Evolutionary conservation across 2,888 invertebrate species (phyloP).

Genomic region (Agonopterix arenella): DNA sequence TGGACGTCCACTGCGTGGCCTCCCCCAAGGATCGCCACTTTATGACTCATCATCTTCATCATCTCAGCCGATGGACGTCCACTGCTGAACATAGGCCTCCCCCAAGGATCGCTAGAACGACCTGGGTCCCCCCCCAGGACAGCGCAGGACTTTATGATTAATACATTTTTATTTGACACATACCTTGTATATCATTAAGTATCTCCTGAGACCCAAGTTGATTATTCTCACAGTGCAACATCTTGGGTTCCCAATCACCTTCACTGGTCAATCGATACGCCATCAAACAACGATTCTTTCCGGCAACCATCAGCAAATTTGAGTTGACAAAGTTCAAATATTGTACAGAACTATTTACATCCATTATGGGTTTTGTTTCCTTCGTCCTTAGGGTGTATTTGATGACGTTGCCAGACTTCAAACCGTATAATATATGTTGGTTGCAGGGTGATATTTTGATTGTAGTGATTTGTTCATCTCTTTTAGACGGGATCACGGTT

Average conservation of each 20-base stretch:
- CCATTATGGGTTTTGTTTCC: conserved; percentile 45
- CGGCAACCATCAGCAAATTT: conserved; percentile 52
- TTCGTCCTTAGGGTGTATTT: conserved; percentile 57
- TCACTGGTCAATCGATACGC: conserved; percentile 38
- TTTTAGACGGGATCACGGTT: conserved; percentile 55
- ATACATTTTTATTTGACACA: neutral
- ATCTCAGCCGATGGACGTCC: too few relatives aligned
- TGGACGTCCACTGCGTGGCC: too few relatives aligned
- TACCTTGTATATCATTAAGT: conserved; percentile 60
- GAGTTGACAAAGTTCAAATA: conserved; percentile 56
- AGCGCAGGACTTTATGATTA: too few relatives aligned
- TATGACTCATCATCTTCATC: too few relatives aligned
- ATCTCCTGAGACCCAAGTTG: conserved; percentile 66
- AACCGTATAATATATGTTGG: conserved; percentile 66
- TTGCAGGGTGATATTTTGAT: conserved; percentile 70
- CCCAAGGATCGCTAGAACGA: too few relatives aligned
- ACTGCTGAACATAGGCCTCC: too few relatives aligned
- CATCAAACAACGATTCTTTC: conserved; percentile 59
- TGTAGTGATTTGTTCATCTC: conserved; percentile 58
- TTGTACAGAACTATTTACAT: conserved; percentile 54
- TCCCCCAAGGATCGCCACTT: too few relatives aligned
- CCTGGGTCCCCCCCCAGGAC: too few relatives aligned
- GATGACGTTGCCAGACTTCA: conserved; percentile 56
- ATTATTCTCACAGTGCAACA: conserved; percentile 55
- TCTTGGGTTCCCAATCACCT: conserved; percentile 50